phyloP scores from a whole-genome alignment of 2,113 vertebrate species.

The Channa maculata region DNA sequence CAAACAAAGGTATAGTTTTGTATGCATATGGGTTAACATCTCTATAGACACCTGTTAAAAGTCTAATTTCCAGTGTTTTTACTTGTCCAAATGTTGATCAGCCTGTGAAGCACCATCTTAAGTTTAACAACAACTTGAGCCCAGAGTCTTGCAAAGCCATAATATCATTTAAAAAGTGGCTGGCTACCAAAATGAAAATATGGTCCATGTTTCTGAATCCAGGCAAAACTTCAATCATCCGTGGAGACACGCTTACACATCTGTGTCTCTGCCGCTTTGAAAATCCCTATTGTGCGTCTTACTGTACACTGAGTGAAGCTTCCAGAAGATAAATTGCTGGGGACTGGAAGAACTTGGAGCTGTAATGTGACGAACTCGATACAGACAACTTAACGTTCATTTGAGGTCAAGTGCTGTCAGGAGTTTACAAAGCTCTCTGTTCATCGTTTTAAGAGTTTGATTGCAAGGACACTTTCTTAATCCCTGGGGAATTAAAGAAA shows the following conservation, averaged over 20 bases:
- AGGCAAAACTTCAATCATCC: slow-evolving; percentile 23
- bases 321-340: slow-evolving; percentile 39
- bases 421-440: slow-evolving; percentile 64
- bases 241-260: slow-evolving; percentile 38
- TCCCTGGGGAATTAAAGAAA: slow-evolving; percentile 74
- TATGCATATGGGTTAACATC: neutral
- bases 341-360: slow-evolving; percentile 42
- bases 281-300: slow-evolving; percentile 8
- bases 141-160: slow-evolving; percentile 1
- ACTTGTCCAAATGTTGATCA: no score
- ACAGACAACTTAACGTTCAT: slow-evolving; percentile 60
- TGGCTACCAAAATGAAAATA: slow-evolving; percentile 27
- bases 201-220: slow-evolving; percentile 26
- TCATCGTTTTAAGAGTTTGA: slow-evolving; percentile 63
- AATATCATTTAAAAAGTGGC: slow-evolving; percentile 6
- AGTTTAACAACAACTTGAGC: slow-evolving; percentile 13
- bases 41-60: neutral
- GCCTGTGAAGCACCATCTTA: neutral
- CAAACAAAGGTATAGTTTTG: neutral
- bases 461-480: slow-evolving; percentile 69
- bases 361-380: slow-evolving; percentile 58
- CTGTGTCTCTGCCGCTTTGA: slow-evolving; percentile 36
- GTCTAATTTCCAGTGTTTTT: neutral
- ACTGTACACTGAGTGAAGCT: slow-evolving; percentile 44
- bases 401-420: slow-evolving; percentile 56